phyloP scores from a whole-genome alignment of 2,797 vertebrate genomes.

The Gadopsis bispinosus region DNA sequence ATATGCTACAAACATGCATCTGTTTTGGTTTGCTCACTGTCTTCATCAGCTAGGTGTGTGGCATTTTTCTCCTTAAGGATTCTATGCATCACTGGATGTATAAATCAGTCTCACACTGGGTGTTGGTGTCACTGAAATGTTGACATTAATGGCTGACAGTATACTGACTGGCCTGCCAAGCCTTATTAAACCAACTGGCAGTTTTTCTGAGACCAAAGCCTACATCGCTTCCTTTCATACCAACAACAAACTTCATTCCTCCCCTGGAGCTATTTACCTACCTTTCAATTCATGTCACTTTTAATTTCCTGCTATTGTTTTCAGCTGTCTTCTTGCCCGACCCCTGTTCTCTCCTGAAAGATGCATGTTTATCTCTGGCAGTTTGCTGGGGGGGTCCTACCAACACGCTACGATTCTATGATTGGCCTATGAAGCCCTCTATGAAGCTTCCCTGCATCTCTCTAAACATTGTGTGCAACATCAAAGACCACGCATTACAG shows the following conservation, averaged over 20 bases:
- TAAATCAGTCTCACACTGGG: constrained; percentile 37
- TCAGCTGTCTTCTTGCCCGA: constrained; percentile 70
- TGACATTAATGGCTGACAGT: constrained; percentile 64
- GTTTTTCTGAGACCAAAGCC: constrained; percentile 67
- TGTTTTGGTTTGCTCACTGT: constrained; percentile 21
- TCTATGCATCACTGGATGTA: constrained; percentile 31
- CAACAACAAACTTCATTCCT: constrained; percentile 75
- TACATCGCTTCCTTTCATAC: constrained; percentile 67
- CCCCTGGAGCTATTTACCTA: constrained; percentile 82
- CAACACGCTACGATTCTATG: constrained; percentile 52
- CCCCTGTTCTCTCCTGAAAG: constrained; percentile 70
- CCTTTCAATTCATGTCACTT: constrained; percentile 81
- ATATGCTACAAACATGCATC: constrained; percentile 4
- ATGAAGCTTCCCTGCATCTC: constrained; percentile 60
- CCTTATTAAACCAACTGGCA: constrained; percentile 66
- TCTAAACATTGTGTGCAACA: constrained; percentile 59
- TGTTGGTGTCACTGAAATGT: constrained; percentile 55
- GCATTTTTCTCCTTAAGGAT: constrained; percentile 29
- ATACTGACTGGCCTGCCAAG: constrained; percentile 72
- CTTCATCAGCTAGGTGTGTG: constrained; percentile 34
- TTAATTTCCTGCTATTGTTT: constrained; percentile 81
- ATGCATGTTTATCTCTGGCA: constrained; percentile 78
- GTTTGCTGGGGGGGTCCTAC: constrained; percentile 45
- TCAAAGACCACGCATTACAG: constrained; percentile 66
- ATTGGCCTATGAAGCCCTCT: constrained; percentile 48